phyloP scores from a whole-genome alignment of 2,797 vertebrate species.

The Prunella strophiata region DNA sequence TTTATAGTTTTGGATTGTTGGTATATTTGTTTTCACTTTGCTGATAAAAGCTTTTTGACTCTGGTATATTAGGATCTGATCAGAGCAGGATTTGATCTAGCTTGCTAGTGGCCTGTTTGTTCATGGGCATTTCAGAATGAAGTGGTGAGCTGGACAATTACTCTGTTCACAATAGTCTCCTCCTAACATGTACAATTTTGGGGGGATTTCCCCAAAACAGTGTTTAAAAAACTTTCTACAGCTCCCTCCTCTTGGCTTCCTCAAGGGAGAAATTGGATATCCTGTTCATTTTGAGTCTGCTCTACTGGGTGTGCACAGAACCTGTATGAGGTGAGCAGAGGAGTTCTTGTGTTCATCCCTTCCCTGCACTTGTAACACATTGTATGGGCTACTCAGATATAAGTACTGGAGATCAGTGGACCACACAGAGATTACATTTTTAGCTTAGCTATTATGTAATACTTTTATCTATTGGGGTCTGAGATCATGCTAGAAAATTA shows the following conservation, averaged over 20 bases:
- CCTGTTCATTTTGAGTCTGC: not conserved
- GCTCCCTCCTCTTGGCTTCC: not conserved
- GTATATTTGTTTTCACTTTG: not conserved
- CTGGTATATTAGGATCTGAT: not conserved
- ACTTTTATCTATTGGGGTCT: not conserved
- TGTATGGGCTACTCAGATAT: not conserved
- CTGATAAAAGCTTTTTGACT: not conserved
- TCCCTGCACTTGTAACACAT: not conserved
- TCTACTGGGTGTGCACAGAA: not conserved
- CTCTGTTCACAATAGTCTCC: fast-evolving
- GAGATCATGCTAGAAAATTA: not conserved
- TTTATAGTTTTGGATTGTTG: not conserved
- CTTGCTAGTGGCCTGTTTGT: not conserved
- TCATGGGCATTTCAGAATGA: not conserved
- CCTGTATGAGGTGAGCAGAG: not conserved
- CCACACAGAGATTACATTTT: not conserved
- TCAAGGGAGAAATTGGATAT: not conserved
- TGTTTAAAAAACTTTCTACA: not conserved
- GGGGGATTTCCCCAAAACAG: not conserved
- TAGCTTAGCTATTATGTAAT: not conserved
- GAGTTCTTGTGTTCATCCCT: not conserved
- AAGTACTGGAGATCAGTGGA: not conserved
- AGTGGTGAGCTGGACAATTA: not conserved
- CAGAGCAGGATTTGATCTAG: not conserved
- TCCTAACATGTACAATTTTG: fast-evolving